Base-by-base conservation (phyloP, 1,140 invertebrate species). In the Hormaphis cornu region DNA sequence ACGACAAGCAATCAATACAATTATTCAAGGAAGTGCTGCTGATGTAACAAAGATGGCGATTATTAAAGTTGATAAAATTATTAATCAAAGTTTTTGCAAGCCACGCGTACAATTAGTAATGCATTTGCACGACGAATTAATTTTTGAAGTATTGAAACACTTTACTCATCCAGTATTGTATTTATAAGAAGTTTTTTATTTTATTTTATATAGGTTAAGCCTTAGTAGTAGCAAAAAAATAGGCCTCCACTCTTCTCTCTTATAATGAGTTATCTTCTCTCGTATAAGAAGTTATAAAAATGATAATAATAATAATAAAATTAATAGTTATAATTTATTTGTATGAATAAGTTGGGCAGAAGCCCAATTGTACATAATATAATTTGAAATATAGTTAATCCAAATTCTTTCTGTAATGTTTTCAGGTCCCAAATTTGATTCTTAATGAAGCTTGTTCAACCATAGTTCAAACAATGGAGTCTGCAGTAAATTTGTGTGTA, bases 111-210 rank as follows among this genome's bases (percentile, higher is more conserved):
- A 83, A 71, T 81, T 97, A 20, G 83, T 97, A 3, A 79, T 98
- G 40, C 93, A 98, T 76, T 80, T 98, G 72, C 95, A 98, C 76
- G 96, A 99, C 81, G 96, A 99, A 83, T 81, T 99, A 1, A 86
- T 99, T 26, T 97, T 91, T 75, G 95, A 99, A 83, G 91, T 96
- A 70, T n/a, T 58, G n/a, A n/a, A n/a, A n/a, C n/a, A n/a, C n/a
- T n/a, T n/a, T n/a, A n/a, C n/a, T n/a, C n/a, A n/a, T n/a, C n/a
- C n/a, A n/a, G n/a, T n/a, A n/a, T n/a, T n/a, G n/a, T n/a, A n/a
- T n/a, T n/a, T n/a, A n/a, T n/a, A n/a, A n/a, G n/a, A n/a, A n/a
- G n/a, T n/a, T n/a, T n/a, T n/a, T n/a, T n/a, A n/a, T n/a, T n/a
- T n/a, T n/a, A n/a, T n/a, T n/a, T n/a, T n/a, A n/a, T n/a, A n/a